Conservation (phyloP, 2,797 vertebrate species). For the Sebastes baramenuke region DNA sequence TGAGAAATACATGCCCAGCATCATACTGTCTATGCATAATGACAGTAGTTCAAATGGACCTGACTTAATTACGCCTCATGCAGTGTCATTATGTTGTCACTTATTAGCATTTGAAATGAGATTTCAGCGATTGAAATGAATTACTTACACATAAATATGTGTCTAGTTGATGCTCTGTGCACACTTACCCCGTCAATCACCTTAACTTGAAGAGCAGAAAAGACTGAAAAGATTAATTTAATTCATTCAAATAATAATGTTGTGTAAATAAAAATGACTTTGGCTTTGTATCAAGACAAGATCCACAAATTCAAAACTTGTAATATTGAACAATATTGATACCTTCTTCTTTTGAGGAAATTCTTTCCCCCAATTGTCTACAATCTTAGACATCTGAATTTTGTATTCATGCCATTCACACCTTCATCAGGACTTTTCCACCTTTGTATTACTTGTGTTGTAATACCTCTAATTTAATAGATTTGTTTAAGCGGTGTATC, state of each 20-base stretch:
- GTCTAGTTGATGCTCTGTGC: neutral
- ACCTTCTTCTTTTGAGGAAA: neutral
- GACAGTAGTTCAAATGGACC: neutral
- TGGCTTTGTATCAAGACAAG: neutral
- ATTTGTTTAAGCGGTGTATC: neutral
- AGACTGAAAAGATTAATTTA: neutral
- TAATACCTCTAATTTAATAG: neutral
- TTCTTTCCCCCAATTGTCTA: neutral
- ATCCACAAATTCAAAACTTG: neutral
- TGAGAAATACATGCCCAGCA: conserved; percentile 23
- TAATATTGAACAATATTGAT: neutral
- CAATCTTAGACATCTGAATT: neutral
- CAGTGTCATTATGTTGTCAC: neutral
- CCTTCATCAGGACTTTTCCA: neutral
- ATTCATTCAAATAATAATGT: neutral
- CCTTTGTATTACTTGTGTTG: neutral
- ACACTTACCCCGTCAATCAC: neutral
- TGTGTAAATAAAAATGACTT: neutral
- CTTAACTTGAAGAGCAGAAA: neutral
- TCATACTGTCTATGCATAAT: neutral
- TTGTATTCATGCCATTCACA: neutral
- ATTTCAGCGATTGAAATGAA: neutral
- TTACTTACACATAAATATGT: neutral
- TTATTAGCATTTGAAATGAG: neutral
- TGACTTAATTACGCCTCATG: neutral